Base-by-base conservation (phyloP, 2,888 invertebrate species). In the Protodeltote pygarga region DNA sequence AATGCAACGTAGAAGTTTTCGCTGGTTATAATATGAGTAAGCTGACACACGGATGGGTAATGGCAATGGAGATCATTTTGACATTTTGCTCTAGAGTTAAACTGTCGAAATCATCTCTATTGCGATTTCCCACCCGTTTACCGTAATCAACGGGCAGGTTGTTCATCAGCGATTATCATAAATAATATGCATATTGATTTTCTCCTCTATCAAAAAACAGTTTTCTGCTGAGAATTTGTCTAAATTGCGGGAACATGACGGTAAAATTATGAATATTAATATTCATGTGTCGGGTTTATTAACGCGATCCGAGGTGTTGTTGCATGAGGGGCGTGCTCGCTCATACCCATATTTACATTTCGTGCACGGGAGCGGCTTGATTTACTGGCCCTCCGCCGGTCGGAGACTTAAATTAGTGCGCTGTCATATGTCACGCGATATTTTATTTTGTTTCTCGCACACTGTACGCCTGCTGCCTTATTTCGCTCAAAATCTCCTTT, bases 401-500 rank as follows among this genome's bases (percentile, higher is more conserved):
- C 79, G 81, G 85, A 79, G 77, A 80, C 77, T 86, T 89, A 85
- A 90, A 88, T 90, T 89, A 88, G 83, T 85, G 80, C 78, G 77
- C 77, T 81, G 85, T 83, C 84, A 81, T 84, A 81, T 89, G 87
- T 89, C 88, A 83, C 84, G 83, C 77, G 76, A 83, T 79, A 83
- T 85, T 83, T 89, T 86, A 83, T 87, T 85, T 83, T 81, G 73
- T 77, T 81, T 73, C 78, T 75, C 74, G 64, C 69, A 66, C 59
- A 72, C 73, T 65, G 69, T 61, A 65, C 67, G 80, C 65, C 73
- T 70, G 67, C 71, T 55, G 60, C 72, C 78, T 77, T 76, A 79
- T 82, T 85, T 82, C 80, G 81, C 83, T 81, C 74, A 74, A 82
- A 82, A 81, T 80, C 81, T 76, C 75, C 77, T 82, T 84, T 81